phyloP scores from a whole-genome alignment of 2,113 vertebrate species.

The Barbus barbus region DNA sequence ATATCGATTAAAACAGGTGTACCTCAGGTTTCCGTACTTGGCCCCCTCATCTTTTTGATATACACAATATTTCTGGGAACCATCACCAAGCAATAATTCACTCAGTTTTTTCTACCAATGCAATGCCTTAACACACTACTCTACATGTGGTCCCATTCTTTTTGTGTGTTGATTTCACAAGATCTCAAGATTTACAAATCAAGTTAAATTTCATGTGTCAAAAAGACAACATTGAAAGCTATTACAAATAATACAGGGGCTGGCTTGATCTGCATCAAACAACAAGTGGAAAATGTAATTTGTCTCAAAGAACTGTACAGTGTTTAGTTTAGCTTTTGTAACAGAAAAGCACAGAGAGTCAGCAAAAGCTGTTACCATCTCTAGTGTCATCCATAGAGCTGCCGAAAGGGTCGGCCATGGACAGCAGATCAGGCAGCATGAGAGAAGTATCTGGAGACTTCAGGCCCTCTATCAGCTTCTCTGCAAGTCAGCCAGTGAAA shows the following conservation, averaged over 20 bases:
- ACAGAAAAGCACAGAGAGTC: not conserved
- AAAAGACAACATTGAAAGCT: not conserved
- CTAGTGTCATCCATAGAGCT: slow-evolving; percentile 80
- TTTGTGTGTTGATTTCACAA: not conserved
- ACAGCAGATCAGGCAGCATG: slow-evolving; percentile 92
- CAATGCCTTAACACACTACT: not conserved
- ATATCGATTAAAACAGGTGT: not conserved
- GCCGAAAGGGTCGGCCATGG: slow-evolving; percentile 92
- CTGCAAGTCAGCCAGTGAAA: slow-evolving; percentile 66
- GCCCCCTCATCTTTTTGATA: not conserved
- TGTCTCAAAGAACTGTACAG: not conserved
- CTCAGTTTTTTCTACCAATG: not conserved
- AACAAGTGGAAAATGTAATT: not conserved
- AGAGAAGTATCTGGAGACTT: slow-evolving; percentile 95
- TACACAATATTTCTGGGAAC: not conserved
- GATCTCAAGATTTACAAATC: too few relatives aligned
- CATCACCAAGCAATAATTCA: not conserved
- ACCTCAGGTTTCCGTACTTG: not conserved
- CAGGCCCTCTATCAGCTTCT: slow-evolving; percentile 98
- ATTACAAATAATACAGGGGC: not conserved
- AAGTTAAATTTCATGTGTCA: too few relatives aligned
- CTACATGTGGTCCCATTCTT: not conserved
- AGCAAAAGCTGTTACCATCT: slow-evolving; percentile 65
- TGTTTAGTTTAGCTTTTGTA: not conserved
- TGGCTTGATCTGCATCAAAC: not conserved